Base-by-base conservation (phyloP, 2,888 invertebrate genomes). In the Erebia ligea region DNA sequence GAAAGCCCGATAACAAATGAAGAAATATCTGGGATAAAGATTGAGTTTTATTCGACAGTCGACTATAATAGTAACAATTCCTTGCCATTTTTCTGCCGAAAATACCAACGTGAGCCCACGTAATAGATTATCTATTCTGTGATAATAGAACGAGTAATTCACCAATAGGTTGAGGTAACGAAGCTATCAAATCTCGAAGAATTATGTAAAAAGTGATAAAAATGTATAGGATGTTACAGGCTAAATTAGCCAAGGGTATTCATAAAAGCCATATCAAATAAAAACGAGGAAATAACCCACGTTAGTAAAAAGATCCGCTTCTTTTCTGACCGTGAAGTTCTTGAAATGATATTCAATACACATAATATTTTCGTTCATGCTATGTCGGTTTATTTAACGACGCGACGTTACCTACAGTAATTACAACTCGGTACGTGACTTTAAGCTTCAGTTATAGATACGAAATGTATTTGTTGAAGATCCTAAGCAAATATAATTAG, bases 401-500 rank as follows among this genome's bases (percentile, higher is more conserved):
- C 19, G 42, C n/a, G 9, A 52, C 19, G 42, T 57, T 63, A 69
- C 42, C 58, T 54, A 66, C 21, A 54, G 34, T n/a, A 5, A 67
- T 66, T 57, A 57, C 48, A 63, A 45, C 48, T 21, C 17, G 11
- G 52, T 68, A 71, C 71, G 71, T 68, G 71, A 68, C 68, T 71
- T 50, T 45, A 59, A 64, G 63, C 50, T 62, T 59, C 56, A 59
- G 42, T 58, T 71, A 58, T 68, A 65, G 52, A 59, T 71, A 61
- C 9, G 40, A 64, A 73, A 71, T 70, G 71, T 73, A 69, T 74
- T 74, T 71, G 72, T 70, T 54, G 71, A 64, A n/a, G 69, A 70
- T 76, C 76, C 76, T 76, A 75, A 76, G 73, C 62, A 76, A 76
- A 75, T 67, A 72, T 54, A 10, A n/a, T 45, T 19, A 67, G 52